These are phyloP conservation scores for Muraenolepis orangiensis DNA, from an alignment of 2,797 vertebrate species.

Conservation along the genomic window DNA sequence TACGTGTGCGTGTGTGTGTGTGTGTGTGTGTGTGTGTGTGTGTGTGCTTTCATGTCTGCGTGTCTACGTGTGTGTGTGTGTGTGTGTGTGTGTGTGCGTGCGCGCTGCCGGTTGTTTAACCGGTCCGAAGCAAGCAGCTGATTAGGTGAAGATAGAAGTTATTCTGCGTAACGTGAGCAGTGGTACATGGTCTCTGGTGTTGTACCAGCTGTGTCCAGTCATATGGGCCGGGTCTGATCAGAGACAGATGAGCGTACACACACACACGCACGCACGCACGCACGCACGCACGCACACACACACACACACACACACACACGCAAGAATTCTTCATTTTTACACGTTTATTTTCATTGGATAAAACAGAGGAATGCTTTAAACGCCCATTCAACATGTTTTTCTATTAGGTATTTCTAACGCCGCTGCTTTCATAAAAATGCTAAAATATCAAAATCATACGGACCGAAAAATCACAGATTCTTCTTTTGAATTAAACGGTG, in stretches of 20 bases:
- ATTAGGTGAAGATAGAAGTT: slow-evolving; percentile 28
- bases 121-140: slow-evolving; percentile 34
- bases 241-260: slow-evolving; percentile 37
- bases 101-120: slow-evolving; percentile 44
- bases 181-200: slow-evolving; percentile 26
- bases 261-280: slow-evolving; percentile 45
- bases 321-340: neutral
- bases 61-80: neutral
- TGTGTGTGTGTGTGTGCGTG: slow-evolving; percentile 6
- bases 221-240: slow-evolving; percentile 41
- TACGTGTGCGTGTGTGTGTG: slow-evolving; percentile 3
- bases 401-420: neutral
- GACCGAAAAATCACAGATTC: neutral
- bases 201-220: slow-evolving; percentile 43
- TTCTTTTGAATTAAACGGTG: neutral
- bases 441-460: neutral
- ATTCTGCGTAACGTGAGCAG: slow-evolving; percentile 24
- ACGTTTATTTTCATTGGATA: neutral
- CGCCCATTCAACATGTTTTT: neutral
- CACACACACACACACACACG: slow-evolving; percentile 41
- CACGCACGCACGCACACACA: too few species aligned
- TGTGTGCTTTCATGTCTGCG: neutral
- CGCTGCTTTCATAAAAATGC: too few species aligned
- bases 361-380: neutral
- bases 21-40: slow-evolving; percentile 19